Conservation (phyloP, 35 echinoderm and acorn worm species). For the Lytechinus variegatus region DNA sequence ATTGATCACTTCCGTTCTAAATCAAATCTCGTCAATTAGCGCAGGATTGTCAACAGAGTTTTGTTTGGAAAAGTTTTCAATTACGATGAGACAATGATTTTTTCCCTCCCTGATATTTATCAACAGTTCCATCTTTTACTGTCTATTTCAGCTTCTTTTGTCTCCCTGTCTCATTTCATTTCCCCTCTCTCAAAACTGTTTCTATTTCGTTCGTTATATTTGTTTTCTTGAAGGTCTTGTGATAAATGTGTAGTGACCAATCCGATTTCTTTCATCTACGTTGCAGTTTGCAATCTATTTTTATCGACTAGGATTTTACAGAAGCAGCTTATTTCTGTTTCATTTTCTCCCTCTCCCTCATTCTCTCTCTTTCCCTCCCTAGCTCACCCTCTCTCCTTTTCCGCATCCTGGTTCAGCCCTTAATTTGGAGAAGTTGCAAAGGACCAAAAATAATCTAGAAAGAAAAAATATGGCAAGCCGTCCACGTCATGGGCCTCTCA, state of each 20-base stretch:
- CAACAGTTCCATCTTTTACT: neutral
- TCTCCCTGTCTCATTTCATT: neutral
- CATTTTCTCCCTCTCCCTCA: neutral
- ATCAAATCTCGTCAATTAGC: slow-evolving; percentile 1
- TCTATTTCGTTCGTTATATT: neutral
- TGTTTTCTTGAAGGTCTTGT: no score
- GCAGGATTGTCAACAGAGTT: neutral
- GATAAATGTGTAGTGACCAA: no score
- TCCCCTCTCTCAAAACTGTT: neutral
- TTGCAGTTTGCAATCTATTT: no score
- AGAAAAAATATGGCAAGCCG: no score
- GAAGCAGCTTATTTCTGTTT: neutral
- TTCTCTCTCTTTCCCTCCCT: neutral
- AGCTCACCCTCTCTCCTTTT: neutral
- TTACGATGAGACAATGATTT: neutral
- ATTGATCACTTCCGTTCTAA: neutral
- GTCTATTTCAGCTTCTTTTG: neutral
- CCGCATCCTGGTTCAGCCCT: neutral
- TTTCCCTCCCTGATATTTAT: neutral
- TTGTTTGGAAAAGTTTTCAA: neutral
- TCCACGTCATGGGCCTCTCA: no score
- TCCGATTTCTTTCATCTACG: no score
- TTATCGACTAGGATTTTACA: no score
- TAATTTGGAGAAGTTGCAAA: no score
- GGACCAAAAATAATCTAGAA: no score